Percentiles rank a stretch among this genome's conserved stretches.
Conservation (phyloP, 2,113 vertebrate genomes). For the Xerus inauris region DNA sequence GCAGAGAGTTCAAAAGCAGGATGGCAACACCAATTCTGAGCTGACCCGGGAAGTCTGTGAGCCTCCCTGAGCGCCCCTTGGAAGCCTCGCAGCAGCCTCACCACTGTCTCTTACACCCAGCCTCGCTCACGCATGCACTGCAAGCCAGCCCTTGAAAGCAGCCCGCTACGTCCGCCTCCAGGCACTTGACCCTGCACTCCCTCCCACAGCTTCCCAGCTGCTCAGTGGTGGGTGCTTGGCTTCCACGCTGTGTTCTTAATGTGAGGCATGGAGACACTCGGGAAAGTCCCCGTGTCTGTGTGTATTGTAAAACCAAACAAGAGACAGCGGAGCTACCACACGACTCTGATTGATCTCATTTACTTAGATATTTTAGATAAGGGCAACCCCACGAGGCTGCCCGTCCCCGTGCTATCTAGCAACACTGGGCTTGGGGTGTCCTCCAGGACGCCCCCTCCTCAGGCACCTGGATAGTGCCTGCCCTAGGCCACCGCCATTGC, state of each 20-base stretch:
- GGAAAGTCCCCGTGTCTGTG: no score
- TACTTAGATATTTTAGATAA: neutral
- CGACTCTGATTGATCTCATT: no score
- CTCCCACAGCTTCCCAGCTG: fast-evolving
- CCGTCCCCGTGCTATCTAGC: neutral
- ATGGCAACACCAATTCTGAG: fast-evolving
- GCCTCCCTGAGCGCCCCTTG: no score
- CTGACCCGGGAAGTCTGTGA: fast-evolving
- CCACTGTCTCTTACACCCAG: fast-evolving
- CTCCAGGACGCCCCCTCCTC: neutral
- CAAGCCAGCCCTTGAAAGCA: neutral
- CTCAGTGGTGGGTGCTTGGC: fast-evolving
- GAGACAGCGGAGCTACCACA: neutral
- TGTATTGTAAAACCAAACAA: neutral
- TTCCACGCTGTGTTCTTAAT: neutral
- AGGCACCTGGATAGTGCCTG: neutral
- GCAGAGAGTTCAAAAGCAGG: neutral
- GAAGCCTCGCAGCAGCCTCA: fast-evolving
- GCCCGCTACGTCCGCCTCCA: fast-evolving
- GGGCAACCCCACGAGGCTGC: neutral
- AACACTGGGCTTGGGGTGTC: neutral
- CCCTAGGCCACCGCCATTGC: neutral
- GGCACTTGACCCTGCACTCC: neutral
- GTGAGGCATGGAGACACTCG: neutral
- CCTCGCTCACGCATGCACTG: fast-evolving